A percentile compares a stretch with the other conserved stretches of the same genome.
These are phyloP conservation scores for Tapirus terrestris DNA, from an alignment of 2,113 vertebrate genomes.

Conservation along the genomic window DNA sequence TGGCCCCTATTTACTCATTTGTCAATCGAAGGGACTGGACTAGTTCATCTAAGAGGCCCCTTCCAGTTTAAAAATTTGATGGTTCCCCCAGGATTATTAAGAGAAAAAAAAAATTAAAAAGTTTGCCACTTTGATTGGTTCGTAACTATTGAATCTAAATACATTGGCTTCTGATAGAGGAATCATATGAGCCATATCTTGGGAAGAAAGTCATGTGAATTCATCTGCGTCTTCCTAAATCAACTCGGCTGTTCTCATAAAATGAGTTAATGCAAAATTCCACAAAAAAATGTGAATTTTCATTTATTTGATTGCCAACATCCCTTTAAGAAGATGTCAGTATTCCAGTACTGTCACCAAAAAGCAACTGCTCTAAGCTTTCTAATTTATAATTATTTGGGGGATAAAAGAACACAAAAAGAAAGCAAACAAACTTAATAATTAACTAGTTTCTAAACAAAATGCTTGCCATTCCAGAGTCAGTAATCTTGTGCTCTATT, in stretches of 20 bases:
- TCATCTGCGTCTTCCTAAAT: not conserved
- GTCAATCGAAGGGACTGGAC: not conserved
- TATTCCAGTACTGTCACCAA: not conserved
- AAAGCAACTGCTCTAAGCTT: not conserved
- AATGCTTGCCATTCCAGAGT: not conserved
- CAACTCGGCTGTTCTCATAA: not conserved
- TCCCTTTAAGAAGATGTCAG: not conserved
- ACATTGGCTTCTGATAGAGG: not conserved
- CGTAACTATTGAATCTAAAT: not conserved
- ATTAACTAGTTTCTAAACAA: conserved; percentile 32
- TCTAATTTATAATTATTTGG: not conserved
- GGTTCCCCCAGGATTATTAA: not conserved
- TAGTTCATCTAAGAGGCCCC: not conserved
- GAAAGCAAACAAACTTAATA: conserved; percentile 7
- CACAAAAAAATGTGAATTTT: not conserved
- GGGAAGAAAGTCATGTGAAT: not conserved
- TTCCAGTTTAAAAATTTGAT: not conserved
- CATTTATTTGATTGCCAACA: not conserved
- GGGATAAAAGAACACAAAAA: not conserved
- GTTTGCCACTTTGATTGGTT: not conserved
- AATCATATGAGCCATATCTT: not conserved
- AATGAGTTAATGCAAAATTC: conserved; percentile 19
- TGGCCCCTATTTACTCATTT: not conserved
- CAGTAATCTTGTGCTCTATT: not conserved
- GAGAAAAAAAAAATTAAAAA: not conserved